phyloP scores from a whole-genome alignment of 2,888 invertebrate genomes.

The Frankliniella intonsa region DNA sequence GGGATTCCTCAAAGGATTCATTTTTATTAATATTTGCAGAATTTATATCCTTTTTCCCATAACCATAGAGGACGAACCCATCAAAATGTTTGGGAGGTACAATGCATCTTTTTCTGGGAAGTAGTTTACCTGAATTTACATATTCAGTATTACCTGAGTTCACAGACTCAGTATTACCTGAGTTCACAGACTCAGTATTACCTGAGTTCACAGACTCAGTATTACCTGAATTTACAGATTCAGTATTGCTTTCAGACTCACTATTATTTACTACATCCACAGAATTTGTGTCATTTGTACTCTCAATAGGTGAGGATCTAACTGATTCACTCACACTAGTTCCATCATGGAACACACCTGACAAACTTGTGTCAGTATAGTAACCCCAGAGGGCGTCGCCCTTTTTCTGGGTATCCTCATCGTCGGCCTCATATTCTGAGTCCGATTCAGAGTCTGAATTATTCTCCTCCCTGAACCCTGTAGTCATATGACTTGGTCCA shows the following conservation, averaged over 20 bases:
- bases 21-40: not conserved
- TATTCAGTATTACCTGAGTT: not conserved
- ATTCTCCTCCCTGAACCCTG: not conserved
- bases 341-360: not conserved
- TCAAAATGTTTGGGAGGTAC: slow-evolving; percentile 10
- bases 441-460: not conserved
- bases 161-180: too few relatives aligned
- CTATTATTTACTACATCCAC: too few relatives aligned
- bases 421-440: not conserved
- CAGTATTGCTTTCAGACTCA: too few relatives aligned
- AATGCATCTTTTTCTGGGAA: not conserved
- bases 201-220: too few relatives aligned
- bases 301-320: not conserved
- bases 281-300: not conserved
- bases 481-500: not conserved
- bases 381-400: not conserved
- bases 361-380: slow-evolving; percentile 1
- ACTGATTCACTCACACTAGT: not conserved
- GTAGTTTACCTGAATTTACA: not conserved
- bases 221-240: too few relatives aligned
- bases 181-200: too few relatives aligned
- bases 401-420: not conserved
- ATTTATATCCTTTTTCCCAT: not conserved
- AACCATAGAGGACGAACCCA: not conserved
- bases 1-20: not conserved